Conservation (phyloP, 2,113 vertebrate species). For the Zosterops borbonicus region DNA sequence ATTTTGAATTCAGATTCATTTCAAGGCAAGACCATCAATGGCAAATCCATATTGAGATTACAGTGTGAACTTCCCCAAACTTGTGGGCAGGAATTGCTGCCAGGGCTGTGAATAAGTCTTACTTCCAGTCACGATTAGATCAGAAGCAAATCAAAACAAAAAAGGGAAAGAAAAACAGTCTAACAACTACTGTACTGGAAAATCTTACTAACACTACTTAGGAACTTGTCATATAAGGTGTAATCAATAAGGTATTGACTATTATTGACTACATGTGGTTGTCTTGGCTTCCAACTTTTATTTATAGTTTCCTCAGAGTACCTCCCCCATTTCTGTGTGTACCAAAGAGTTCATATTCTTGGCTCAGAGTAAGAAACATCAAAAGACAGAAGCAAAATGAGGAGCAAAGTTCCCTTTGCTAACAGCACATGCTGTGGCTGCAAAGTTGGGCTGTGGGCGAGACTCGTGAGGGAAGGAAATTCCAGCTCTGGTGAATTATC, state of each 20-base stretch:
- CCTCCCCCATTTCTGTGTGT: neutral
- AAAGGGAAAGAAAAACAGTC: neutral
- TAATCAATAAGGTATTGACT: neutral
- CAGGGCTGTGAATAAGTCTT: neutral
- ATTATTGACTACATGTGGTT: neutral
- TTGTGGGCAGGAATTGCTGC: neutral
- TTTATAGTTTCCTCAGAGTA: neutral
- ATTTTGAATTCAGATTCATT: neutral
- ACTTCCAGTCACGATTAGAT: neutral
- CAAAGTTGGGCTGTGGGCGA: neutral
- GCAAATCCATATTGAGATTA: neutral
- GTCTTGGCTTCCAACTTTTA: neutral
- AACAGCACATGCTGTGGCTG: neutral
- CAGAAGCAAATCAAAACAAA: slow-evolving; percentile 4
- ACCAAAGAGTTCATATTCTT: neutral
- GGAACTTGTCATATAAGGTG: neutral
- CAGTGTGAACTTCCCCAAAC: neutral
- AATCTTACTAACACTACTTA: neutral
- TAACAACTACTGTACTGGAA: neutral
- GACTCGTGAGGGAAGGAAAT: slow-evolving; percentile 23
- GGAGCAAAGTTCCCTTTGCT: neutral
- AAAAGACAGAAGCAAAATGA: slow-evolving; percentile 16
- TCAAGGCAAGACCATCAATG: neutral
- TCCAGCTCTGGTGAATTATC: neutral
- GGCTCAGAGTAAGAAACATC: neutral